Base-by-base conservation (phyloP, 2,113 vertebrate species). In the Aix galericulata region DNA sequence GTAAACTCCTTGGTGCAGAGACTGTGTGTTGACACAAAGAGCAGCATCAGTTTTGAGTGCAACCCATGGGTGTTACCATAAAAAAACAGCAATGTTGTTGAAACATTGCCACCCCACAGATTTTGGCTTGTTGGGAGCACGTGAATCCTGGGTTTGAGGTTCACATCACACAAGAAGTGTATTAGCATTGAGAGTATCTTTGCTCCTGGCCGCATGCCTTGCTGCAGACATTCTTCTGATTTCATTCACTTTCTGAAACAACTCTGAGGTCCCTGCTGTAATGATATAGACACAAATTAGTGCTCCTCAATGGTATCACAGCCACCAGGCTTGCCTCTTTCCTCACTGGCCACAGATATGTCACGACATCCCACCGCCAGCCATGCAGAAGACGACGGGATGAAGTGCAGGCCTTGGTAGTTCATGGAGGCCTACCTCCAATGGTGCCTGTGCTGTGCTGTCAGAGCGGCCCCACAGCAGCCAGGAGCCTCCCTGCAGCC, bases 311-410 rank as follows among this genome's bases (percentile, higher is more conserved):
- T 67, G 76, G 48, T 64, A 79, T 72, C 23, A 20, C 1, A 56
- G 66, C 34, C 88, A 68, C 0, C 4, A 77, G 32, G 62, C 27
- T n/a, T 3, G 8, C 32, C 53, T 40, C 0, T 84, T 74, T 64
- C 23, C 46, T 40, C 56, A 14, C 15, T 55, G 56, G 27, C 12
- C 13, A n/a, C 59, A 34, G 52, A 60, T 79, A 66, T 15, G 27
- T 29, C 73, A 69, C 0, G 0, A 69, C 0, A 0, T 36, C 22
- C 86, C 66, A 40, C 77, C 79, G 32, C 18, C 20, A 11, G 64
- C 0, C 1, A 7, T 22, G 31, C 32, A 64, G 67, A 36, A 13
- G 23, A 27, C 32, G 76, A 5, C 3, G 15, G 13, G 17, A 16
- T 29, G 46, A 63, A 77, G 53, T 4, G n/a, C 15, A 3, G 40